A percentile compares a stretch with the other conserved stretches of the same genome.
These are phyloP conservation scores for Stigmatopora argus DNA, from an alignment of 2,113 vertebrate species.

Conservation along the genomic window DNA sequence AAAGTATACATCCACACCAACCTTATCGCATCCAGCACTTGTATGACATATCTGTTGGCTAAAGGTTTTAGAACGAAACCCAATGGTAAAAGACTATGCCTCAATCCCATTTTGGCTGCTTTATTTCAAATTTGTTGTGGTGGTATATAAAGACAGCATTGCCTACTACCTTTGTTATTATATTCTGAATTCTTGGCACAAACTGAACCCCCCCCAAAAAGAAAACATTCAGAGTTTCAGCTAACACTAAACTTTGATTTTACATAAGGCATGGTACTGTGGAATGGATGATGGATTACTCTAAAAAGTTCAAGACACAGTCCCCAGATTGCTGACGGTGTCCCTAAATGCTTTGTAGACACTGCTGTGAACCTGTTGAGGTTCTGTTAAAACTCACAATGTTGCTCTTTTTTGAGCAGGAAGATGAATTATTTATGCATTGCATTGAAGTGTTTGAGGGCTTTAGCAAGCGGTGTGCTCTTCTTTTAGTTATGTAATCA, in stretches of 20 bases:
- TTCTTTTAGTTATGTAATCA: slow-evolving; percentile 29
- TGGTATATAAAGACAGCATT: neutral
- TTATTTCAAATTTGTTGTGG: neutral
- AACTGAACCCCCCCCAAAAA: neutral
- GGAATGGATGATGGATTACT: slow-evolving; percentile 3
- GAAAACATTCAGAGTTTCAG: neutral
- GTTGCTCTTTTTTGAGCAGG: slow-evolving; percentile 7
- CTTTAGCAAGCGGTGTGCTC: slow-evolving; percentile 28
- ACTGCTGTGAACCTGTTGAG: slow-evolving; percentile 21
- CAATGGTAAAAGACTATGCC: neutral
- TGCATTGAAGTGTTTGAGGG: slow-evolving; percentile 36
- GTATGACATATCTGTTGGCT: too few relatives aligned
- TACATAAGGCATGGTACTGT: neutral
- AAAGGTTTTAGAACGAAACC: too few relatives aligned
- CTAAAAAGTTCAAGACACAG: neutral
- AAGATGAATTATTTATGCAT: slow-evolving; percentile 37
- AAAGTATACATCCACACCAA: too few relatives aligned
- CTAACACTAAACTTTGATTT: neutral
- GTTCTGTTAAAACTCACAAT: slow-evolving; percentile 32
- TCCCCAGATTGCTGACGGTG: slow-evolving; percentile 25
- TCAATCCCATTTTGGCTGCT: neutral
- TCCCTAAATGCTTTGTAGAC: slow-evolving; percentile 35
- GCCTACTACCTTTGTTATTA: neutral
- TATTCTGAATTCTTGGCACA: neutral
- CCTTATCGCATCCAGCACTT: too few relatives aligned